Evolutionary conservation across 2,888 invertebrate genomes (phyloP).

Genomic region (Luperina nickerlii): DNA sequence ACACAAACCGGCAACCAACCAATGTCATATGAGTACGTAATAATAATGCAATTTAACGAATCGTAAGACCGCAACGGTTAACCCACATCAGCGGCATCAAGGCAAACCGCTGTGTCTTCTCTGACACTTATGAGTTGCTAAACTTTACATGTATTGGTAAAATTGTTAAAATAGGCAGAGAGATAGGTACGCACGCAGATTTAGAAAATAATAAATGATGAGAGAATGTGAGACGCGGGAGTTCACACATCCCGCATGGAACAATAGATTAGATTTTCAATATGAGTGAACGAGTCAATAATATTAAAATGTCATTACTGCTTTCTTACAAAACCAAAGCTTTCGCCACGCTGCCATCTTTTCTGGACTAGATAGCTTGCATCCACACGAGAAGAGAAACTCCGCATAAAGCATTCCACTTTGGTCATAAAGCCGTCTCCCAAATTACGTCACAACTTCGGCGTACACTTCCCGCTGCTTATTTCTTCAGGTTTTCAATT

Average conservation of each 20-base stretch:
- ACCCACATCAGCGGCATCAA: constrained; percentile 65
- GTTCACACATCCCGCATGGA: not conserved
- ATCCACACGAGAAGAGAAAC: not conserved
- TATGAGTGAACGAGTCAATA: not conserved
- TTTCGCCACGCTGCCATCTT: not conserved
- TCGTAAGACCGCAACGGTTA: constrained; percentile 62
- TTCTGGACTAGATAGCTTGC: not conserved
- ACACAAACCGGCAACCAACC: constrained; percentile 34
- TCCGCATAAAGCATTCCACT: not conserved
- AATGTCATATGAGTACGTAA: constrained; percentile 61
- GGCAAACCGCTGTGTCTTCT: constrained; percentile 72
- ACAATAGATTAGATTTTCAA: not conserved
- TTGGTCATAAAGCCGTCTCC: not conserved
- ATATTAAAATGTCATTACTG: not conserved
- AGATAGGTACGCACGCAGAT: constrained; percentile 8
- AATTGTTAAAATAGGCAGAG: not conserved
- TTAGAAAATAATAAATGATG: not conserved
- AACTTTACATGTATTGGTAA: constrained; percentile 44
- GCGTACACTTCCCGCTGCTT: not conserved
- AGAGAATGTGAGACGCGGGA: not conserved
- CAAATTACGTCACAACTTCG: not conserved
- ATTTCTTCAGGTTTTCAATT: not conserved
- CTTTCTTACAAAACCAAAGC: not conserved
- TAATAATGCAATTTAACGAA: constrained; percentile 65
- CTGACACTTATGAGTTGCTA: constrained; percentile 72